Base-by-base conservation (phyloP, 1,140 invertebrate species). In the Eciton burchellii region DNA sequence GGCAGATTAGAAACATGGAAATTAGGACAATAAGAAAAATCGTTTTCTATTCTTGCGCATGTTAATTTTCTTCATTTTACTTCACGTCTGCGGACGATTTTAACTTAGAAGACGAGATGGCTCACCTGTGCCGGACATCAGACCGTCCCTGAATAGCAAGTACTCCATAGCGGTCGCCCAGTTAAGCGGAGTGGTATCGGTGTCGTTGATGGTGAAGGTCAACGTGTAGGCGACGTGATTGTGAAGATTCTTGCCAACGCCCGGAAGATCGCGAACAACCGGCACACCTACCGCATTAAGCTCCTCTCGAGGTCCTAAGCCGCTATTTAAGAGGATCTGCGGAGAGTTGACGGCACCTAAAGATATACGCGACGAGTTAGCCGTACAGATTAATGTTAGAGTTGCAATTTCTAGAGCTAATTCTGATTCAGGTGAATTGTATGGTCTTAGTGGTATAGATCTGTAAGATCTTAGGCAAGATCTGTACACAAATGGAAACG, bases 111-210 rank as follows among this genome's bases (percentile, higher is more conserved):
- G 19, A n/a, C 21, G 29, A 1, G 8, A n/a, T 29, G 11, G 84
- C 89, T 90, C 81, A 95, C 96, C 97, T 45, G 97, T 97, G 41
- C 97, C 97, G 29, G 97, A 97, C 97, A 97, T 98, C 0, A 97
- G 94, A 0, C 97, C 97, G 93, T 98, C 97, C 66, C 97, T 95
- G 93, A 98, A 97, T 0, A 97, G 94, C 21, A 98, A 92, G 89
- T 98, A 97, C 90, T 98, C 97, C 96, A 97, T 97, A 21, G 97
- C 97, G 0, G 97, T 97, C 2, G 97, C 97, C 97, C 97, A 98
- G 92, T 98, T 98, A 0, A 98, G 94, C 0, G 97, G 96, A 0
- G 96, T 95, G 0, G 96, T 97, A 87, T 97, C 96, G 45, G 97
- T 97, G 87, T 98, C 97, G 66, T 98, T 97, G 16, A 98, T 96